A percentile compares a stretch with the other conserved stretches of the same genome.
These are phyloP conservation scores for Rhyacophila brunnea DNA, from an alignment of 1,140 invertebrate genomes.

Conservation along the genomic window DNA sequence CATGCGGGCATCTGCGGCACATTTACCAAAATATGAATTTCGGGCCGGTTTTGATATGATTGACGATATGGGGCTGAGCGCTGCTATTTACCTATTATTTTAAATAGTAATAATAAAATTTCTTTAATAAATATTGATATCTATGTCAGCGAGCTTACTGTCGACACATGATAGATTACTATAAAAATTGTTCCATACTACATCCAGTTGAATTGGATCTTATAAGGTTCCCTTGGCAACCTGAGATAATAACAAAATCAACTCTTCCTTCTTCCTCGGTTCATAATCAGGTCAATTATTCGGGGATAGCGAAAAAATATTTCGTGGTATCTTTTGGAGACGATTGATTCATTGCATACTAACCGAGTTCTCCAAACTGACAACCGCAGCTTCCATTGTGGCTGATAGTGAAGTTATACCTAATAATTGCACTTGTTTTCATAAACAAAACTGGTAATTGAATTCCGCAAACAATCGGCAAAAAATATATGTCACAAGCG, in stretches of 20 bases:
- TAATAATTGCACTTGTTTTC: constrained; percentile 24
- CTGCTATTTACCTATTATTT: too few relatives aligned
- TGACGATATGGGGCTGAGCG: too few relatives aligned
- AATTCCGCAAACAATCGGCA: constrained; percentile 8
- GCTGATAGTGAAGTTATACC: background rate
- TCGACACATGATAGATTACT: too few relatives aligned
- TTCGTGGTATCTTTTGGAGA: background rate
- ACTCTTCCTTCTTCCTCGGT: background rate
- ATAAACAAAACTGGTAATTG: constrained; percentile 6
- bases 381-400: constrained; percentile 35
- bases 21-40: too few relatives aligned
- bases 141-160: too few relatives aligned
- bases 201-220: background rate
- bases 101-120: too few relatives aligned
- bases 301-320: background rate
- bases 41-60: too few relatives aligned
- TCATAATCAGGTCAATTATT: background rate
- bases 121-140: too few relatives aligned
- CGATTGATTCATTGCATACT: constrained; percentile 11
- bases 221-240: background rate
- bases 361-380: constrained; percentile 32
- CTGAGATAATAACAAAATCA: background rate
- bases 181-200: background rate
- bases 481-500: constrained; percentile 14
- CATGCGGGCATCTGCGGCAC: too few relatives aligned